A percentile compares a stretch with the other conserved stretches of the same genome.
Evolutionary conservation across 2,888 invertebrate genomes (phyloP).

Genomic region (Pycnomerus fuliginosus): DNA sequence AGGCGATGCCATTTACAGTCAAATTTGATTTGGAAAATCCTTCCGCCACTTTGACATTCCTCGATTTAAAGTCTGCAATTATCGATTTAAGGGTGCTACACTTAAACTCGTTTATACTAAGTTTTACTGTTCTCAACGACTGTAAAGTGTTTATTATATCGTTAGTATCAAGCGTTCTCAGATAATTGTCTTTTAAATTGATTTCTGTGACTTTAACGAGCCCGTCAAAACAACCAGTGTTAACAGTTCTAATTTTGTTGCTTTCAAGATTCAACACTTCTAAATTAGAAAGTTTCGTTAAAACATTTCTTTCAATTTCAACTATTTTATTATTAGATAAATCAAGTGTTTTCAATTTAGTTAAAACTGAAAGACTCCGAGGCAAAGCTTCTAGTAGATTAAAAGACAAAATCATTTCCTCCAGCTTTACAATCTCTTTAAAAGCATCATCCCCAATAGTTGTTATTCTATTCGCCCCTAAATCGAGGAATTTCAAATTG

Average conservation of each 20-base stretch:
- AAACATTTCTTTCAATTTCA: conserved; percentile 5
- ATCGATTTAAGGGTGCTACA: conserved; percentile 13
- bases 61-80: conserved; percentile 12
- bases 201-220: conserved; percentile 10
- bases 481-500: conserved; percentile 13
- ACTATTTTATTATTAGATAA: conserved; percentile 19
- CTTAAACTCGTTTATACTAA: conserved; percentile 20
- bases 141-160: conserved; percentile 19
- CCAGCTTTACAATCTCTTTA: conserved; percentile 15
- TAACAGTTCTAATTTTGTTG: conserved; percentile 17
- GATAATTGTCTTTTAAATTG: conserved; percentile 24
- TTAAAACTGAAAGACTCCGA: conserved; percentile 10
- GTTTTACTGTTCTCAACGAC: conserved; percentile 17
- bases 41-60: conserved; percentile 8
- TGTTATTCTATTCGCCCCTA: conserved; percentile 19
- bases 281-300: conserved; percentile 13
- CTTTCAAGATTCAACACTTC: conserved; percentile 22
- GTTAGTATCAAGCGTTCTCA: conserved; percentile 17
- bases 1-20: conserved; percentile 19
- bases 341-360: conserved; percentile 20
- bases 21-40: conserved; percentile 16
- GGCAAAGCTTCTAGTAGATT: conserved; percentile 19
- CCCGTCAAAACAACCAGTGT: conserved; percentile 14
- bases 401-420: conserved; percentile 17
- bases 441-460: conserved; percentile 17